phyloP scores from a whole-genome alignment of 1,140 invertebrate genomes.

The Neoseiulus cucumeris region DNA sequence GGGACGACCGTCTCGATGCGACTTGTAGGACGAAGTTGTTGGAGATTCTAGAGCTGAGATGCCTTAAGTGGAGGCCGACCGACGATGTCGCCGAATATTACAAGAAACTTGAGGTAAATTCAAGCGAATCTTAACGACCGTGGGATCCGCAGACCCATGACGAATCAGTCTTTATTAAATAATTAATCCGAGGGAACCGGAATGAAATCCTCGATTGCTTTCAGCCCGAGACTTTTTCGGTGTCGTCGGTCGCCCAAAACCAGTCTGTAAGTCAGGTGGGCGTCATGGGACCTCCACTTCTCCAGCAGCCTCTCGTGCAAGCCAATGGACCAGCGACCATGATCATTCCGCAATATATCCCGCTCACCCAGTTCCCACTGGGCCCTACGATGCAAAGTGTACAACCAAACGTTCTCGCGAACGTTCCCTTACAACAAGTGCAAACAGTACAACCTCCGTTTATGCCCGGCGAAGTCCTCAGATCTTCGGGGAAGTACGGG shows the following conservation, averaged over 20 bases:
- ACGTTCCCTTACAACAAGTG: not conserved
- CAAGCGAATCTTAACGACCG: too few relatives aligned
- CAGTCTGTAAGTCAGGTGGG: not conserved
- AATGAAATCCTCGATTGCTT: not conserved
- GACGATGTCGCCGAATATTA: conserved; percentile 62
- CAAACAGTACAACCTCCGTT: conserved; percentile 32
- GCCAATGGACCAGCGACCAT: conserved; percentile 1
- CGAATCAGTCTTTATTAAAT: too few relatives aligned
- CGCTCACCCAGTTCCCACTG: not conserved
- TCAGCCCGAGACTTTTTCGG: not conserved
- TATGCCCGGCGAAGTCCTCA: conserved; percentile 56
- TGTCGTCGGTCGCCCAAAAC: not conserved
- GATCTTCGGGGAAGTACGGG: conserved; percentile 61
- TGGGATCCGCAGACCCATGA: too few relatives aligned
- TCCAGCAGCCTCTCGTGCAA: not conserved
- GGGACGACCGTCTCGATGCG: conserved; percentile 50
- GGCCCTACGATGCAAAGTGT: not conserved
- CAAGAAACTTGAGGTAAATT: conserved; percentile 45
- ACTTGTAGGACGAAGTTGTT: conserved; percentile 58
- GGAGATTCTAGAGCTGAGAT: conserved; percentile 66
- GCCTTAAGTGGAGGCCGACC: conserved; percentile 57
- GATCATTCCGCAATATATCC: conserved; percentile 5
- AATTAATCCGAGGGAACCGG: too few relatives aligned
- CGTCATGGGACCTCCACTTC: not conserved
- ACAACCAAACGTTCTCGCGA: conserved; percentile 2